Evolutionary conservation across 2,888 invertebrate species (phyloP).

Genomic region (Campoplex capitator): DNA sequence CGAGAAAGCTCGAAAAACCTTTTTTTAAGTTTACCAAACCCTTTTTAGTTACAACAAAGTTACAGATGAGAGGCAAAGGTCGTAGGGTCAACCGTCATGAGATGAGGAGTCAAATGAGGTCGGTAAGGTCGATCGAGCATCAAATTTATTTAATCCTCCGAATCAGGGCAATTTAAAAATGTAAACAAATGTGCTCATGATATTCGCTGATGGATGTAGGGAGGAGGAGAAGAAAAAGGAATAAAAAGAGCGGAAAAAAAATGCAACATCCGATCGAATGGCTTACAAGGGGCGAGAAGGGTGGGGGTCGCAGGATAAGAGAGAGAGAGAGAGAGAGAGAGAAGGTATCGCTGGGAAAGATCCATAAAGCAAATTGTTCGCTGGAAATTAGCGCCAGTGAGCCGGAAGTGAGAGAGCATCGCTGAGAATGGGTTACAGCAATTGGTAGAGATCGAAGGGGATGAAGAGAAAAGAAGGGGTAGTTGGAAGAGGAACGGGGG

Average conservation of each 20-base stretch:
- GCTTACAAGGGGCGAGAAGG: neutral
- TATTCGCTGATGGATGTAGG: neutral
- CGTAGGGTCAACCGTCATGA: neutral
- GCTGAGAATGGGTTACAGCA: slow-evolving; percentile 55
- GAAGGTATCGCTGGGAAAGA: slow-evolving; percentile 26
- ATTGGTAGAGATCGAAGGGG: slow-evolving; percentile 21
- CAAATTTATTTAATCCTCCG: neutral
- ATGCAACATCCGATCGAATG: neutral
- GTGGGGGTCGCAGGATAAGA: neutral
- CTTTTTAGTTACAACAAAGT: neutral
- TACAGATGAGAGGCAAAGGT: neutral
- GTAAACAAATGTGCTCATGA: neutral
- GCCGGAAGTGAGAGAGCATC: slow-evolving; percentile 52
- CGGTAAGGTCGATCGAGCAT: neutral
- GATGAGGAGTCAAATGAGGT: neutral
- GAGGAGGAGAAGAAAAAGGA: neutral
- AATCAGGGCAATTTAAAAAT: neutral
- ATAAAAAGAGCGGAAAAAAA: neutral
- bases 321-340: neutral
- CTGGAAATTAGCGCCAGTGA: slow-evolving; percentile 67
- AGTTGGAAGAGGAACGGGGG: slow-evolving; percentile 30
- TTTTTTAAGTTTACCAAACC: neutral
- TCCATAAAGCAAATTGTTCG: slow-evolving; percentile 66
- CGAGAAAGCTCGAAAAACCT: neutral
- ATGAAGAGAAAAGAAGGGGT: neutral